Conservation (phyloP, 2,888 invertebrate species). For the Oeneis ivallda region DNA sequence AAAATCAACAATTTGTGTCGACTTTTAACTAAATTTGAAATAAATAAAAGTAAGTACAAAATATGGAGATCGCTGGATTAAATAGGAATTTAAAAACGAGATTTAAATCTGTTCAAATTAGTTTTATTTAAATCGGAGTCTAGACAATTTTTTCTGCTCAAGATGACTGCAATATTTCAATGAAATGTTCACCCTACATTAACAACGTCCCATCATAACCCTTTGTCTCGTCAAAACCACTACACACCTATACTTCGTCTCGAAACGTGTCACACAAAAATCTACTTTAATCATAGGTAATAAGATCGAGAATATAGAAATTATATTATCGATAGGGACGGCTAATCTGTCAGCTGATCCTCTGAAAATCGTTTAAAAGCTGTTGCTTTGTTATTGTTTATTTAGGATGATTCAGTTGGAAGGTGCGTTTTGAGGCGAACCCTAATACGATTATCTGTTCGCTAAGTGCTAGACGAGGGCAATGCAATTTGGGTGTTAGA, state of each 20-base stretch:
- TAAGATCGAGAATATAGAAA: slow-evolving; percentile 22
- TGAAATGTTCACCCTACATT: slow-evolving; percentile 48
- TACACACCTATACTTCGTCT: slow-evolving; percentile 25
- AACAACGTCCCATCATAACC: slow-evolving; percentile 66
- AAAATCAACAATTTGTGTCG: not conserved
- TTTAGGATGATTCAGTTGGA: slow-evolving; percentile 78
- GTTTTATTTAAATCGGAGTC: slow-evolving; percentile 14
- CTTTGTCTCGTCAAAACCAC: slow-evolving; percentile 72
- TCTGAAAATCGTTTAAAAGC: slow-evolving; percentile 78
- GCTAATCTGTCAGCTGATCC: slow-evolving; percentile 80
- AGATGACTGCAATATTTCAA: slow-evolving; percentile 34
- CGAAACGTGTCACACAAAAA: slow-evolving; percentile 19
- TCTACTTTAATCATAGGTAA: slow-evolving; percentile 24
- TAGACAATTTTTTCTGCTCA: slow-evolving; percentile 20
- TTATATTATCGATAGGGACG: slow-evolving; percentile 54
- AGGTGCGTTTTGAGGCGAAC: slow-evolving; percentile 75
- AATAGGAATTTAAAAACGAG: not conserved
- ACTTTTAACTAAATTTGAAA: too few species aligned
- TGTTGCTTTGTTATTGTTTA: slow-evolving; percentile 79
- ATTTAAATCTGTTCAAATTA: slow-evolving; percentile 3
- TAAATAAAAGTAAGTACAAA: too few species aligned
- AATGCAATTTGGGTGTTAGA: slow-evolving; percentile 1
- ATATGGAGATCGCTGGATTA: not conserved
- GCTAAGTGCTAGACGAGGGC: slow-evolving; percentile 52
- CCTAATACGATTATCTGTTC: slow-evolving; percentile 75